A percentile compares a stretch with the other conserved stretches of the same genome.
Evolutionary conservation across 2,113 vertebrate genomes (phyloP).

Genomic region (Lagopus muta): DNA sequence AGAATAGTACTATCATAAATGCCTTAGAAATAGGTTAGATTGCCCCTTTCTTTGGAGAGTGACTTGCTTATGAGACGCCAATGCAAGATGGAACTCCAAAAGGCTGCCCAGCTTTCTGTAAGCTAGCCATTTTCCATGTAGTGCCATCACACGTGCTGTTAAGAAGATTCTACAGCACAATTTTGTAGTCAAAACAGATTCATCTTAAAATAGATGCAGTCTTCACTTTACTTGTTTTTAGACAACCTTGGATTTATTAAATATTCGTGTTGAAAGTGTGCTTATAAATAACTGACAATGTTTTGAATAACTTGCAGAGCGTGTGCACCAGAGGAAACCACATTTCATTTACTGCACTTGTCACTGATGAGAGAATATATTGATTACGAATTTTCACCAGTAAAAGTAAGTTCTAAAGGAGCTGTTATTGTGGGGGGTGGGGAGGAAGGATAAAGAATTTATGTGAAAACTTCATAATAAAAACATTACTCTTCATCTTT

Average conservation of each 20-base stretch:
- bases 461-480: background rate
- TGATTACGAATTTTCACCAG: conserved; percentile 94
- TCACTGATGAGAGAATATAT: conserved; percentile 99
- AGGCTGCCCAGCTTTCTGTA: background rate
- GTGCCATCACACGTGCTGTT: background rate
- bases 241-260: conserved; percentile 15
- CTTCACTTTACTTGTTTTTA: background rate
- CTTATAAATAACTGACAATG: conserved; percentile 47
- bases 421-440: background rate
- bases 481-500: background rate
- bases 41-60: background rate
- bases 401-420: conserved; percentile 85
- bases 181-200: background rate
- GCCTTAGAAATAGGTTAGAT: background rate
- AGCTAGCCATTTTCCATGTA: background rate
- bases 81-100: background rate
- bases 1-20: background rate
- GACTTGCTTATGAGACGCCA: background rate
- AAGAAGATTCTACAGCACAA: background rate
- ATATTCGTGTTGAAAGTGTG: conserved; percentile 35
- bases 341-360: conserved; percentile 96
- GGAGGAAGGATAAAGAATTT: background rate
- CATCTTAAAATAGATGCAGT: background rate
- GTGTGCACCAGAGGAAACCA: conserved; percentile 96
- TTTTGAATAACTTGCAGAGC: conserved; percentile 82